Base-by-base conservation (phyloP, 2,888 invertebrate genomes). In the Amiota minor region DNA sequence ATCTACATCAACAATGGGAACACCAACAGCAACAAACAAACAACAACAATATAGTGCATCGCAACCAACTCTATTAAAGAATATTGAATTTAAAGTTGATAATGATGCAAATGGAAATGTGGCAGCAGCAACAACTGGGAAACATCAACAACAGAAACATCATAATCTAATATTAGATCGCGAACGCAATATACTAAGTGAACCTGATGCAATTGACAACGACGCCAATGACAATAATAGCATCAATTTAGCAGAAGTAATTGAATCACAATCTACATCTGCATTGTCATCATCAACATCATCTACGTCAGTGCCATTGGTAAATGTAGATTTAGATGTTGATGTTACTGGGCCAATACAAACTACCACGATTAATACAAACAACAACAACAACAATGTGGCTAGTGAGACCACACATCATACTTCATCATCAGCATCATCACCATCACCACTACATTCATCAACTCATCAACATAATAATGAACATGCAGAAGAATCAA, bases 401-500 rank as follows among this genome's bases (percentile, higher is more conserved):
- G n/a, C 62, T 16, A 47, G 16, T n/a, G 35, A 12, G 12, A 47
- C 45, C 45, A 62, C 62, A 45, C 23, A 71, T 72, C 12, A 2
- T 16, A 67, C 55, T 9, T 46, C 64, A 71, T 6, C 35, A 35
- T 23, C 23, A n/a, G n/a, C n/a, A n/a, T n/a, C 74, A 74, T 78
- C 76, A 67, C 73, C 75, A 50, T 74, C 75, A 71, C 74, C 73
- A 75, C 74, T 76, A 69, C 71, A 73, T 64, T 72, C 35, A 35
- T 35, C 35, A 35, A 35, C 35, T 35, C 16, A 47, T 65, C 18
- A 16, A 20, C 65, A 75, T 61, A 56, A 72, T 23, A 72, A 62
- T 71, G 77, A 76, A 61, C 46, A 46, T 16, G 73, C 78, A 79
- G 72, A 75, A 73, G 76, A 74, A 73, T 74, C 78, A 76, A 70